These are phyloP conservation scores for Belonocnema kinseyi DNA, from an alignment of 1,140 invertebrate species.

Conservation along the genomic window DNA sequence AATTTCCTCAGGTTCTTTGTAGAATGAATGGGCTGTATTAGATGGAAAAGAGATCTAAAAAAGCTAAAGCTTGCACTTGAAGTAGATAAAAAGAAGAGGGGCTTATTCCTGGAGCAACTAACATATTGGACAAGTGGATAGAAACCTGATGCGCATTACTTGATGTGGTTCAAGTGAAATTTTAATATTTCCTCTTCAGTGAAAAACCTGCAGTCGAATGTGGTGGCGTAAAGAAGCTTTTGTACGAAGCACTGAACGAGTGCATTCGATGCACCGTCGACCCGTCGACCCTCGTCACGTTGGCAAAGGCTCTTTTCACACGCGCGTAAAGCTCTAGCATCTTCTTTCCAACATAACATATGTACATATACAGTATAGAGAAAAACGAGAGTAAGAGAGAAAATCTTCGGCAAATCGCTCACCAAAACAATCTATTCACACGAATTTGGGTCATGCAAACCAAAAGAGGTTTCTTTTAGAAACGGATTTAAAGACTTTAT, in stretches of 20 bases:
- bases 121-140: conserved; percentile 17
- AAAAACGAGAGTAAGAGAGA: not conserved
- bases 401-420: conserved; percentile 9
- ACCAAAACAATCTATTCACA: not conserved
- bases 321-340: not conserved
- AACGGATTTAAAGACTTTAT: too few species aligned
- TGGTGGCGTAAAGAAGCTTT: conserved; percentile 17
- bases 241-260: conserved; percentile 18
- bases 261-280: conserved; percentile 26
- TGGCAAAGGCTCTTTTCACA: conserved; percentile 27
- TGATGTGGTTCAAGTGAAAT: conserved; percentile 21
- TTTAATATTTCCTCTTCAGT: conserved; percentile 23
- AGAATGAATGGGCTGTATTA: too few species aligned
- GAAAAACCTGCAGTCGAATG: conserved; percentile 6
- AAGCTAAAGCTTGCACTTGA: not conserved
- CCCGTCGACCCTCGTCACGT: conserved; percentile 27
- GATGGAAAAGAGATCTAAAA: too few species aligned
- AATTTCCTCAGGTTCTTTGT: not conserved
- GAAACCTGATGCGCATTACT: conserved; percentile 27
- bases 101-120: not conserved
- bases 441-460: too few species aligned
- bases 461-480: too few species aligned
- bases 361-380: conserved; percentile 5
- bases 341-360: conserved; percentile 13
- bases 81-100: not conserved